Evolutionary conservation across 2,888 invertebrate species (phyloP).

Genomic region (Rhyacophila evoluta): DNA sequence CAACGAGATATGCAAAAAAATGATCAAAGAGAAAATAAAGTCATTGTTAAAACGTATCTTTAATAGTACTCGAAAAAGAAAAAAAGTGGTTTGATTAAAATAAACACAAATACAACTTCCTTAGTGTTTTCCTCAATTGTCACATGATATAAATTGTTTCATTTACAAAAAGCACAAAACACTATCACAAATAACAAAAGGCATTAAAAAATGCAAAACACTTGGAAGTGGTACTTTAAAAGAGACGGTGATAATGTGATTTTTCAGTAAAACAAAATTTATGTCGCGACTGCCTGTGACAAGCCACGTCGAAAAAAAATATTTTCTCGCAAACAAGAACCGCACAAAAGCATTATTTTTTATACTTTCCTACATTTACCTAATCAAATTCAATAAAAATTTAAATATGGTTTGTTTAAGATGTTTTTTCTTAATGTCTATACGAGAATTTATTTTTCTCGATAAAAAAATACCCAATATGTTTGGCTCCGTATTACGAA

Average conservation of each 20-base stretch:
- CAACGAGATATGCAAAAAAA: too few species aligned
- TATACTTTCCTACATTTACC: background rate
- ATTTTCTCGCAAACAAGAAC: background rate
- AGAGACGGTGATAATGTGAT: constrained; percentile 12
- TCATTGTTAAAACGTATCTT: too few species aligned
- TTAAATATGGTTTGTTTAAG: too few species aligned
- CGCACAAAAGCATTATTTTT: background rate
- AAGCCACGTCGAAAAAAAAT: background rate
- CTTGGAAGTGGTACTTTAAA: background rate
- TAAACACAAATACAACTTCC: background rate
- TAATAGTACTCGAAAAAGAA: too few species aligned
- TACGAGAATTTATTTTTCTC: too few species aligned
- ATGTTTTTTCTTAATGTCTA: too few species aligned
- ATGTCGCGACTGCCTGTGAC: constrained; percentile 1
- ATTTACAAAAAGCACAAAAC: background rate
- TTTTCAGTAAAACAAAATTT: constrained; percentile 7
- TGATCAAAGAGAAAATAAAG: too few species aligned
- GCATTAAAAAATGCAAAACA: background rate
- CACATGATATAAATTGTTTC: background rate
- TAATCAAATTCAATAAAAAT: too few species aligned
- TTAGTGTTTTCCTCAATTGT: background rate
- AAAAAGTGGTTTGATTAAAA: background rate
- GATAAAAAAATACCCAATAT: too few species aligned
- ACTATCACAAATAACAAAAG: background rate
- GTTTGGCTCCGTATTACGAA: too few species aligned